Percentiles rank a stretch among this genome's conserved stretches.
phyloP scores from a whole-genome alignment of 2,113 vertebrate genomes.

The Rhea americana region DNA sequence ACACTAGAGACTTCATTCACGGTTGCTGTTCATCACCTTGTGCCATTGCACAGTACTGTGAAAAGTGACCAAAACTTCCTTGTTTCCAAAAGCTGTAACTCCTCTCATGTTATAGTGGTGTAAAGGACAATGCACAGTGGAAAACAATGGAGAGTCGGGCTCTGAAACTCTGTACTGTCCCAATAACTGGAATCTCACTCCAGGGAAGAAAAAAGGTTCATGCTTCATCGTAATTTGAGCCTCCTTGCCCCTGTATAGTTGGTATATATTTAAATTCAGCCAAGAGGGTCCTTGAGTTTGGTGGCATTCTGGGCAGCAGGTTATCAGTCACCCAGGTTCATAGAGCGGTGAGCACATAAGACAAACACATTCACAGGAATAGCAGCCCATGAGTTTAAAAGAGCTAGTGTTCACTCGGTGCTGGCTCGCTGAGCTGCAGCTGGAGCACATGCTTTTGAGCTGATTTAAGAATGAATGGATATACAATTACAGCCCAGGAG shows the following conservation, averaged over 20 bases:
- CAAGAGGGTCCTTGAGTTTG: background rate
- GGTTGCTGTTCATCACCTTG: background rate
- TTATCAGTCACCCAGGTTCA: background rate
- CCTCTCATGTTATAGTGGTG: background rate
- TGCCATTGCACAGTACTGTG: background rate
- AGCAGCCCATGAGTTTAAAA: background rate
- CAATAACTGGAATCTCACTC: background rate
- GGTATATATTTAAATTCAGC: background rate
- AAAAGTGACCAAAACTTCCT: background rate
- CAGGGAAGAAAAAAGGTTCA: background rate
- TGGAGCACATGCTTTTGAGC: background rate
- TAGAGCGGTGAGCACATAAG: rapidly evolving
- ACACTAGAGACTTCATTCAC: background rate
- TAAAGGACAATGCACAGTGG: background rate
- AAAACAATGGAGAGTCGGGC: background rate
- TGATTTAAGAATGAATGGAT: background rate
- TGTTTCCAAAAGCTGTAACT: background rate
- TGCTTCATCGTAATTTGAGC: background rate
- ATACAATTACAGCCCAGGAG: background rate
- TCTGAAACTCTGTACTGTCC: background rate
- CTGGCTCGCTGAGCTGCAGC: background rate
- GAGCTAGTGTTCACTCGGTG: background rate
- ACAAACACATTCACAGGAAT: background rate
- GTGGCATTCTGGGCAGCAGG: background rate
- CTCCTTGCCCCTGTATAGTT: background rate